Percentiles rank a stretch among this genome's conserved stretches.
Evolutionary conservation across 2,113 vertebrate genomes (phyloP).

Genomic region (Macheiramphus alcinus): DNA sequence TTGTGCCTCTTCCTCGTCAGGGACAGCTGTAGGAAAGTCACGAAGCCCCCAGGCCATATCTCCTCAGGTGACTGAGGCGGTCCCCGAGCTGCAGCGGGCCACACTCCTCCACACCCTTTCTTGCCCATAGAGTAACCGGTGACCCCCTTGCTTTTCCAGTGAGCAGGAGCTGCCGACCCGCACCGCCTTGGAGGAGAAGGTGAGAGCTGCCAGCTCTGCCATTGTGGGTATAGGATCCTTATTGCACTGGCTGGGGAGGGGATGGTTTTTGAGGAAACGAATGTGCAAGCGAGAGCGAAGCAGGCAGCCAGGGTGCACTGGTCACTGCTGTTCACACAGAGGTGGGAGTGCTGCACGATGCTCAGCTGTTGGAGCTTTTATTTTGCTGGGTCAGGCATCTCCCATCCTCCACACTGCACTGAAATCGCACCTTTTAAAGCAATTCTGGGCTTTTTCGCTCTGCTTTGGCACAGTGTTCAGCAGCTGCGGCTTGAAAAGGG

Average conservation of each 20-base stretch:
- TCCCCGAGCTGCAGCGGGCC: not conserved
- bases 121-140: not conserved
- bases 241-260: not conserved
- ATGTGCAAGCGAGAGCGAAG: not conserved
- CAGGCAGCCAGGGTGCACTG: not conserved
- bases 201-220: conserved; percentile 43
- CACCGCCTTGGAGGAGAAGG: conserved; percentile 86
- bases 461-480: not conserved
- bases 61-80: not conserved
- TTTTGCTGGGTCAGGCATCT: not conserved
- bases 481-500: not conserved
- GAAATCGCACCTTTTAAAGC: not conserved
- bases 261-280: not conserved
- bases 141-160: conserved; percentile 67
- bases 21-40: not conserved
- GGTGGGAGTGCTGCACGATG: accelerated
- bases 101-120: not conserved
- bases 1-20: not conserved
- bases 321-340: not conserved
- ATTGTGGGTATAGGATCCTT: not conserved
- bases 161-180: conserved; percentile 85
- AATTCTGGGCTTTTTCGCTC: not conserved
- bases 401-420: not conserved
- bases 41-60: accelerated
- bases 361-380: not conserved